Evolutionary conservation across 2,797 vertebrate genomes (phyloP), one percentile per base, ranked within the genome.

Genomic region (Phoebastria nigripes): DNA sequence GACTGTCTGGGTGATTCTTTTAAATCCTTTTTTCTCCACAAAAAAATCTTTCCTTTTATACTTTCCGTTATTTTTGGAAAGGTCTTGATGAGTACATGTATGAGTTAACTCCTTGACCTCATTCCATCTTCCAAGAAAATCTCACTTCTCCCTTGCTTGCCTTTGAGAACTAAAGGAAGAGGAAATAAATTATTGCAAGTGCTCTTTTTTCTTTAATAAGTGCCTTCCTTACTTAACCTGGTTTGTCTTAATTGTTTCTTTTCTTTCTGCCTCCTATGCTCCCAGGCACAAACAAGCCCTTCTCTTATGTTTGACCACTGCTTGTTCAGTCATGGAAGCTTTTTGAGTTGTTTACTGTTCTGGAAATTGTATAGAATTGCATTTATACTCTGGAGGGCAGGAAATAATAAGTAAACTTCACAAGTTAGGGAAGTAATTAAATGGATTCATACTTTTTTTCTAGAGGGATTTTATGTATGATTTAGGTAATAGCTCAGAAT

Each of bases 341-440:
- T 83, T 54, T 9, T 41, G 37, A 78, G 49, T 74, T 91, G 74
- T 94, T 90, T 89, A 46, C 47, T 93, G n/a, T 76, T 94, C 90
- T 84, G 81, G 41, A 89, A 87, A 83, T 65, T 39, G 29, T 88
- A 41, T 67, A 81, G 92, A 91, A 86, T 89, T 91, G 66, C 52
- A 33, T 55, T 22, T 94, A 29, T 89, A 55, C 87, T 93, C 91
- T 79, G 70, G 73, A 81, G 95, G 77, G 82, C 89, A 94, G 77
- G 73, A 94, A 95, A 76, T 94, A 95, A 90, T 83, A 94, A 89
- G 82, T 92, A 92, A 93, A 92, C 78, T 89, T 94, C 72, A 85
- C 73, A 94, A 93, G 77, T 91, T 90, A 73, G 49, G 85, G 63
- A 95, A 91, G 80, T 90, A 94, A 94, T 95, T 96, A 96, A 95